Conservation (phyloP, 2,888 invertebrate species). For the Ashinkailepas kermadecensis region DNA sequence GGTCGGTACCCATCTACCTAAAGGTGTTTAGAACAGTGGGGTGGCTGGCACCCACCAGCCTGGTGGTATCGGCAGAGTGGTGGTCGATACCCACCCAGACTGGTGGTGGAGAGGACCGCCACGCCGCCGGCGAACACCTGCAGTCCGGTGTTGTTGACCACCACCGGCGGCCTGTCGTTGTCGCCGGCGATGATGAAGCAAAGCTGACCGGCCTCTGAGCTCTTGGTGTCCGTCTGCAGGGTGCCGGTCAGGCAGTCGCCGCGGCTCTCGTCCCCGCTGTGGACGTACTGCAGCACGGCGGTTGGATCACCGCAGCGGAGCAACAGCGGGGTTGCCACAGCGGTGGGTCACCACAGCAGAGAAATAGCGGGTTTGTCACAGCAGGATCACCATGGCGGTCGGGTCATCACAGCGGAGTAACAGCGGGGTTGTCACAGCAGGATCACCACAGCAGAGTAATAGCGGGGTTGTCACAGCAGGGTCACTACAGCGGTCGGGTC, state of each 20-base stretch:
- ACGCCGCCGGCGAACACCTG: not conserved
- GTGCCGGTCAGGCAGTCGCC: not conserved
- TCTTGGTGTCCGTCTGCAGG: not conserved
- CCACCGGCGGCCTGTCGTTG: not conserved
- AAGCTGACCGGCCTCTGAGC: not conserved
- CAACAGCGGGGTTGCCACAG: too few species aligned
- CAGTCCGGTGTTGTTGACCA: slow-evolving; percentile 16
- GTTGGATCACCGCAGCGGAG: not conserved
- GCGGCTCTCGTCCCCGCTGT: not conserved
- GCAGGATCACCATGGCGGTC: too few species aligned
- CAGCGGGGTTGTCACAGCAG: too few species aligned
- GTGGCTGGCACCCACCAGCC: too few species aligned
- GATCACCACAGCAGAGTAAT: not conserved
- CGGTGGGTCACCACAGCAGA: too few species aligned
- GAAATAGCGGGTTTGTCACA: too few species aligned
- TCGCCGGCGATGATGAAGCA: slow-evolving; percentile 4
- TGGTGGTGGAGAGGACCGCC: not conserved
- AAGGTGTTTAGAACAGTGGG: too few species aligned
- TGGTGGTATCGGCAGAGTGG: too few species aligned
- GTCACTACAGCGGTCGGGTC: not conserved
- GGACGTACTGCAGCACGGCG: slow-evolving; percentile 39
- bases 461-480: not conserved
- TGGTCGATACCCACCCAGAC: not conserved
- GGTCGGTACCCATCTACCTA: too few species aligned
- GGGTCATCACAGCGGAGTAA: too few species aligned